Base-by-base conservation (phyloP, 1,140 invertebrate genomes). In the Heliconius hewitsoni region DNA sequence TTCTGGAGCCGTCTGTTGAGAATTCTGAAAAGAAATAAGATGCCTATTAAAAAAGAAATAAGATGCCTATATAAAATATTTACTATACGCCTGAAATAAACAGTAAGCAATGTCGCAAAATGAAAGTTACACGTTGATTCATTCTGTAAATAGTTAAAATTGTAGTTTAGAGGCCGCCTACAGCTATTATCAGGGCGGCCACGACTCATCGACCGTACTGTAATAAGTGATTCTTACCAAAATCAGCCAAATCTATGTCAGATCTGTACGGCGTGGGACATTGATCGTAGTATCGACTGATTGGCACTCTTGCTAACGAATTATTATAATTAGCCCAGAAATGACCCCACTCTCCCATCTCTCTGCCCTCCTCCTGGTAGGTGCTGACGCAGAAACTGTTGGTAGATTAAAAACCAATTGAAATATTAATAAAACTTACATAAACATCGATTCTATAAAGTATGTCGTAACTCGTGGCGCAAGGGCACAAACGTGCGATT, bases 311-410 rank as follows among this genome's bases (percentile, higher is more conserved):
- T 0, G 89, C 78, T 4, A 91, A 66, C 0, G 91, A 90, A 74
- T 90, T 91, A 81, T 93, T 93, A 83, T 94, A 94, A 81, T 91
- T 90, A 0, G 89, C 90, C 92, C 92, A 94, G 86, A 94, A 94
- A 60, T 85, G 84, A 34, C 81, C 85, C 92, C 92, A 94, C 77
- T 94, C 92, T 2, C 89, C 90, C 2, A 86, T 83, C 46, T 71
- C 76, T 18, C 75, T 84, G 70, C 82, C 84, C 81, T 86, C 84
- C 55, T 91, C 90, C 74, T 87, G 84, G 84, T 89, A 93, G 5
- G 84, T 88, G 78, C 87, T 89, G 2, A 89, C 82, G 71, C 90
- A 91, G 79, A 86, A 87, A 50, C 88, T 90, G 82, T 1, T 42
- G 71, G 23, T 9, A n/a, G 1, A 18, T 27, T 16, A 16, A 71